Base-by-base conservation (phyloP, 1,140 invertebrate genomes). In the Nasonia giraulti region DNA sequence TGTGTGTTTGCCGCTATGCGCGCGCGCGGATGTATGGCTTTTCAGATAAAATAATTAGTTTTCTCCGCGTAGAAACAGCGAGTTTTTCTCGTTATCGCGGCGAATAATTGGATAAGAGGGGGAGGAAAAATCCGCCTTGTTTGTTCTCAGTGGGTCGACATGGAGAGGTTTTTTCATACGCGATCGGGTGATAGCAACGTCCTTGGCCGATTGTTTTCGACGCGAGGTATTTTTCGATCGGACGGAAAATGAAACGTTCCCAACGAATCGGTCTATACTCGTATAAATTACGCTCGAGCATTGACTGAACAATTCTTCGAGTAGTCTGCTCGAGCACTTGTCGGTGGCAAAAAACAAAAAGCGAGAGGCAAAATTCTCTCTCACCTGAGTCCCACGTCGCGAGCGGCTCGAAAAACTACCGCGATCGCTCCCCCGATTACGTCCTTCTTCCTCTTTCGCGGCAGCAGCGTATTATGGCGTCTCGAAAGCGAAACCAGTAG, bases 31-130 rank as follows among this genome's bases (percentile, higher is more conserved):
- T 62, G 17, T 44, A 44, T 44, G 37, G 62, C 62, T 80, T 27
- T 80, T 8, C 12, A 68, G 37, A 69, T 68, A 33, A 69, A 80
- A 80, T 80, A 80, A 68, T 80, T 80, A 80, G 78, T n/a, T 44
- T 23, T 3, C 55, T 37, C 23, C 7, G 62, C 8, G 62, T 69
- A 69, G 31, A 20, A 69, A 69, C 78, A 68, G 40, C 10, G n/a
- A 80, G 55, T 44, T 80, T 80, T 80, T 69, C 62, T 80, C 68
- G 23, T 81, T 55, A 6, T 68, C 1, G 66, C 10, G 23, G n/a
- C 33, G 27, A 81, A 81, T 73, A 81, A 73, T 55, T 81, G 69
- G 40, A 37, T 23, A n/a, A 17, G 27, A 7, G 14, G 20, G 20
- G 17, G 20, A 62, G 55, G n/a, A 50, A 50, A 50, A 62, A 62